Evolutionary conservation across 1,140 invertebrate genomes (phyloP), one percentile per base, ranked within the genome.

Genomic region (Meloidogyne chitwoodi): DNA sequence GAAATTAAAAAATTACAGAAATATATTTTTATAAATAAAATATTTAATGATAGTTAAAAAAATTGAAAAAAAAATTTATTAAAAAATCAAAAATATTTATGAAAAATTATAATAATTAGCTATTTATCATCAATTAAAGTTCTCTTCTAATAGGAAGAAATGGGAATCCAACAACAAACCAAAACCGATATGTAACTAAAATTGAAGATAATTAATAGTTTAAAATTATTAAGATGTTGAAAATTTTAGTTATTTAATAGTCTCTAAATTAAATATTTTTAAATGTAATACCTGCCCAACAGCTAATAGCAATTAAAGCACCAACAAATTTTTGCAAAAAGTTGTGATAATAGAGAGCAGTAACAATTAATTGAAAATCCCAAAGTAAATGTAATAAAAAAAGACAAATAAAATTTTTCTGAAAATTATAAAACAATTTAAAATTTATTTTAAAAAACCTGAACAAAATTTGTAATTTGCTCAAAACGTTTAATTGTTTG

Each of bases 401-500:
- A 26, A 73, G 71, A 26, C 24, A 26, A 19, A 73, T 64, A 31
- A 73, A 65, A 67, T 67, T 66, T 68, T 63, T 34, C 76, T 77
- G 61, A 72, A 77, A 77, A 22, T 16, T 5, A 31, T 29, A 24
- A 61, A 77, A 24, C n/a, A 19, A 26, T 31, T 56, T 56, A 14
- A 63, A 19, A 19, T 26, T 19, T 10, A 4, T 11, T 29, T 72
- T 72, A 8, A 64, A 41, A 69, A 41, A 31, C 71, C 71, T 93
- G 91, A 10, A 98, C 91, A 85, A 92, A 93, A 1, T 93, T 93
- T 3, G 93, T 94, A 70, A 92, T 91, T 70, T 91, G 77, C 68
- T 87, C 87, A 48, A 78, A 78, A 27, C 74, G 44, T 29, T 76
- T 75, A 34, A 74, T 66, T 22, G 71, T 34, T 16, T 34, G 11